A percentile compares a stretch with the other conserved stretches of the same genome.
phyloP scores from a whole-genome alignment of 2,113 vertebrate species.

The Myotis yumanensis region DNA sequence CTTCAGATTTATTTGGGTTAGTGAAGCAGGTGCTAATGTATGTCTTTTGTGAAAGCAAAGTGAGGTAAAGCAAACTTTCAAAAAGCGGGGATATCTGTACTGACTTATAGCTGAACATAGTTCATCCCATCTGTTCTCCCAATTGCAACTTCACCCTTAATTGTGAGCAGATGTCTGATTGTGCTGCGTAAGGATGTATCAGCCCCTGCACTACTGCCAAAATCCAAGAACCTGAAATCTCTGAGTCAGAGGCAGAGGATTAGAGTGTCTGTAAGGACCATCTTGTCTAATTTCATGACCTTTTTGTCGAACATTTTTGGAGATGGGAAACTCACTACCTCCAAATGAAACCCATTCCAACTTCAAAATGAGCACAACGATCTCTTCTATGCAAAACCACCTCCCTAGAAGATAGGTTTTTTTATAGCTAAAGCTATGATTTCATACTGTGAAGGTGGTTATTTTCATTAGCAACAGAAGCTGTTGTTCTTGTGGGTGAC shows the following conservation, averaged over 20 bases:
- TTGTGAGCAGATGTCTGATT: not conserved
- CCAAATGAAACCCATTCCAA: slow-evolving; percentile 20
- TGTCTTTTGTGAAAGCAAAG: not conserved
- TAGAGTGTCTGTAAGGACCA: not conserved
- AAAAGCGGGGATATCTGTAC: not conserved
- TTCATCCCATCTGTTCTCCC: not conserved
- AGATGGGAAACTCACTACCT: slow-evolving; percentile 13
- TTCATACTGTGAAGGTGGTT: not conserved
- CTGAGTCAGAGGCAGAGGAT: not conserved
- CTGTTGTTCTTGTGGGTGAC: slow-evolving; percentile 33
- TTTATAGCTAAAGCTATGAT: not conserved
- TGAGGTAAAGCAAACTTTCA: not conserved
- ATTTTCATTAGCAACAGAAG: slow-evolving; percentile 29
- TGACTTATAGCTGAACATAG: not conserved
- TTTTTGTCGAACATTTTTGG: slow-evolving; percentile 2
- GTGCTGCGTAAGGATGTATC: not conserved
- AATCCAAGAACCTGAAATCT: not conserved
- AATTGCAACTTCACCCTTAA: not conserved
- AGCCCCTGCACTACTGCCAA: not conserved
- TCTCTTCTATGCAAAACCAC: slow-evolving; percentile 24
- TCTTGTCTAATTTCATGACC: not conserved
- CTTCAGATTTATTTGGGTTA: not conserved
- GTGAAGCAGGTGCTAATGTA: not conserved
- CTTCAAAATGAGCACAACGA: not conserved
- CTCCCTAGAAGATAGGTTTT: not conserved